Conservation (phyloP, 2,113 vertebrate genomes). For the Gavia stellata region DNA sequence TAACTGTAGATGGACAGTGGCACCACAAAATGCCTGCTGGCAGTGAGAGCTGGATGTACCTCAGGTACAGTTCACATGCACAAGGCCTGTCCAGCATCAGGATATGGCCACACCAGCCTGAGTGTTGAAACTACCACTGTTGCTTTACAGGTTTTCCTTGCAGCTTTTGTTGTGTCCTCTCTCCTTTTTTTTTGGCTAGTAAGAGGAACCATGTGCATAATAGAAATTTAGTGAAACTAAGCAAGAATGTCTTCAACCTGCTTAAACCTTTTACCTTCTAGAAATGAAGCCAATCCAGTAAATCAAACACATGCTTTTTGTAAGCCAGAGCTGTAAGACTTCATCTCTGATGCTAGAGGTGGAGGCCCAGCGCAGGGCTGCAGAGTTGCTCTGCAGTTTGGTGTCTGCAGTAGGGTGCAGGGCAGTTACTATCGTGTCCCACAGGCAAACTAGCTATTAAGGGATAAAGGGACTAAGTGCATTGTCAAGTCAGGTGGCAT, state of each 20-base stretch:
- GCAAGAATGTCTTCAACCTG: background rate
- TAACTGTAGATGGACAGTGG: background rate
- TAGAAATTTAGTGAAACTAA: background rate
- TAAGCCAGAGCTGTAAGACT: background rate
- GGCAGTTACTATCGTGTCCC: background rate
- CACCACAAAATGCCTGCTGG: background rate
- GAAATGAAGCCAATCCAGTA: background rate
- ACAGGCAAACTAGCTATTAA: background rate
- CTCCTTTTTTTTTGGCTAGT: background rate
- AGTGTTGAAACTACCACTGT: accelerated
- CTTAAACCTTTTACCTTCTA: background rate
- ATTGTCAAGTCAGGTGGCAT: background rate
- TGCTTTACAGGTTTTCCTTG: background rate
- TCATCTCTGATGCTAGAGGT: background rate
- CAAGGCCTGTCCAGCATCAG: background rate
- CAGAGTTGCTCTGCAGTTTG: background rate
- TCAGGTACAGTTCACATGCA: accelerated
- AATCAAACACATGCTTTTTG: background rate
- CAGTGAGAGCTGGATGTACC: background rate
- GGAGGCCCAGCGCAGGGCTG: background rate
- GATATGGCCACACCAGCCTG: background rate
- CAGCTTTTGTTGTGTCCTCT: background rate
- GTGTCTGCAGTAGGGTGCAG: background rate
- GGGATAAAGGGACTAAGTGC: background rate
- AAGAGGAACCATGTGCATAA: background rate